Base-by-base conservation (phyloP, 2,113 vertebrate genomes). In the Actinemys pallida region DNA sequence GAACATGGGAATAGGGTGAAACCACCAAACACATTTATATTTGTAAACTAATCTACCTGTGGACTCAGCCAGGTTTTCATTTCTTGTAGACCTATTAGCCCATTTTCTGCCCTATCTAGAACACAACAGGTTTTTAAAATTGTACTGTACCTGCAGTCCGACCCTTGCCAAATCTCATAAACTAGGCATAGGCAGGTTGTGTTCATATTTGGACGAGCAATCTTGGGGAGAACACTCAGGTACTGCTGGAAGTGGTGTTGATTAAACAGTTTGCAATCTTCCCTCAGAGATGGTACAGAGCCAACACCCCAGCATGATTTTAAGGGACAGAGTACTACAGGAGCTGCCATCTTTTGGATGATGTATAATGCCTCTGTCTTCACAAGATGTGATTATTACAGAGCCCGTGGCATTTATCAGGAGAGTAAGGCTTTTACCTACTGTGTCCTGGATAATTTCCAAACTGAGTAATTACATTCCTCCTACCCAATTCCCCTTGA, bases 361-460 rank as follows among this genome's bases (percentile, higher is more conserved):
- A 86, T 93, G 82, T 0, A 0, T 4, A 27, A 2, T 0, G 0
- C 81, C 81, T 24, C 2, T 25, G 9, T 62, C 90, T 85, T 54
- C 65, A 75, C 50, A 65, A 1, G 0, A 57, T 35, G 84, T 62
- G 25, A 72, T 27, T 54, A 53, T 62, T 62, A 62, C 59, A 57
- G 42, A 2, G 17, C 24, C 62, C 19, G 4, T 42, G 75, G 84
- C 86, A 90, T 11, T 57, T 79, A 83, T 93, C 84, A 91, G 82
- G 2, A 1, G 1, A 1, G 1, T 16, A 69, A 88, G 52, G 49
- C 76, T 93, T 83, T 50, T 24, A 89, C 89, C 62, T 1, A 1
- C 4, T 5, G 27, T 88, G 78, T 24, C 31, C 47, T 83, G 79
- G 65, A 53, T 0, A 57, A 50, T 50, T 81, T 81, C 75, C 84